A percentile compares a stretch with the other conserved stretches of the same genome.
These are phyloP conservation scores for Esox lucius DNA, from an alignment of 2,797 vertebrate genomes.

Conservation along the genomic window DNA sequence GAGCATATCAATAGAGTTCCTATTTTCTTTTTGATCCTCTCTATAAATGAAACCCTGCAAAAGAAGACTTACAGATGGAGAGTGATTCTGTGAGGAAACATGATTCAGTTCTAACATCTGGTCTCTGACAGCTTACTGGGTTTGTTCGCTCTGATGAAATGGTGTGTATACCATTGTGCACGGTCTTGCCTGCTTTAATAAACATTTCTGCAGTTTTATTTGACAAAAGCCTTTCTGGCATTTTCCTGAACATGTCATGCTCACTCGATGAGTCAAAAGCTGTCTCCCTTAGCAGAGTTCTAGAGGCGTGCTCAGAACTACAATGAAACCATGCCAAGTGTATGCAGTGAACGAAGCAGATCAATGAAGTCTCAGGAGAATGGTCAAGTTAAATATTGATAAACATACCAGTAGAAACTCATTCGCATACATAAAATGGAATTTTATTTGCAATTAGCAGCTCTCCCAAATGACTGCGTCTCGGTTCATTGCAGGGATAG, in stretches of 20 bases:
- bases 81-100: conserved; percentile 19
- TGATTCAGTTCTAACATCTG: conserved; percentile 29
- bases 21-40: conserved; percentile 16
- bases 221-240: conserved; percentile 35
- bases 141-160: conserved; percentile 36
- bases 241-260: conserved; percentile 35
- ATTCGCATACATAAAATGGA: conserved; percentile 37
- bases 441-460: conserved; percentile 41
- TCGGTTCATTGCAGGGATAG: conserved; percentile 30
- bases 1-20: conserved; percentile 4
- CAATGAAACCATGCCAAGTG: conserved; percentile 26
- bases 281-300: conserved; percentile 23
- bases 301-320: conserved; percentile 14
- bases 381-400: conserved; percentile 46
- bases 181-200: conserved; percentile 34
- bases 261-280: conserved; percentile 15
- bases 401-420: conserved; percentile 35
- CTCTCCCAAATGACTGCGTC: conserved; percentile 28
- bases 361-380: conserved; percentile 26
- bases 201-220: conserved; percentile 38
- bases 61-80: conserved; percentile 42
- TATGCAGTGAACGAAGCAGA: conserved; percentile 26
- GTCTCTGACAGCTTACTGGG: conserved; percentile 38
- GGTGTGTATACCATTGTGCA: conserved; percentile 38
- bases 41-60: conserved; percentile 68